A percentile compares a stretch with the other conserved stretches of the same genome.
phyloP scores from a whole-genome alignment of 2,888 invertebrate species.

The Leptopilina syphax region DNA sequence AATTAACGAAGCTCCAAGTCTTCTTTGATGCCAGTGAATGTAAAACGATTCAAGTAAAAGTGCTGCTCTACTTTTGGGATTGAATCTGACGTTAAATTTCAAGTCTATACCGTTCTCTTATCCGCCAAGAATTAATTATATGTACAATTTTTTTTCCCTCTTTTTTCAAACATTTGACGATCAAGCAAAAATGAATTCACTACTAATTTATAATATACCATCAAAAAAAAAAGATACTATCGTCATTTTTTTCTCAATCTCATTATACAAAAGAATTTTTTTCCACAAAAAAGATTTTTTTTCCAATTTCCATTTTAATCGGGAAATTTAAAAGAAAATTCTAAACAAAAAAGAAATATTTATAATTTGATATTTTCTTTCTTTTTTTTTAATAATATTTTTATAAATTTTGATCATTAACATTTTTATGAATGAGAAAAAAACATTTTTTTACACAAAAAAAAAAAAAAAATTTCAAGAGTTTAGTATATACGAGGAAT shows the following conservation, averaged over 20 bases:
- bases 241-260: not conserved
- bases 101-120: not conserved
- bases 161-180: not conserved
- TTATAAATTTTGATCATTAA: no score
- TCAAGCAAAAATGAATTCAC: not conserved
- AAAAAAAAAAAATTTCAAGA: not conserved
- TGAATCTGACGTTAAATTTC: constrained; percentile 26
- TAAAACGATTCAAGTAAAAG: constrained; percentile 34
- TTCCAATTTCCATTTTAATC: not conserved
- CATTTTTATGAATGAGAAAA: not conserved
- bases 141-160: not conserved
- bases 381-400: no score
- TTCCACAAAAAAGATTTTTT: no score
- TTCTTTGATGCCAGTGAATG: constrained; percentile 24
- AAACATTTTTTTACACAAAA: not conserved
- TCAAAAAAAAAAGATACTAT: not conserved
- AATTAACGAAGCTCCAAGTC: constrained; percentile 26
- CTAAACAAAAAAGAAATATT: not conserved
- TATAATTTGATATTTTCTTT: no score
- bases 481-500: not conserved
- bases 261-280: not conserved
- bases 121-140: constrained; percentile 36
- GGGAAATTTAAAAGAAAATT: not conserved
- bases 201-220: not conserved
- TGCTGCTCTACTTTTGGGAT: not conserved